Base-by-base conservation (phyloP, 2,797 vertebrate species). In the Danio aesculapii region DNA sequence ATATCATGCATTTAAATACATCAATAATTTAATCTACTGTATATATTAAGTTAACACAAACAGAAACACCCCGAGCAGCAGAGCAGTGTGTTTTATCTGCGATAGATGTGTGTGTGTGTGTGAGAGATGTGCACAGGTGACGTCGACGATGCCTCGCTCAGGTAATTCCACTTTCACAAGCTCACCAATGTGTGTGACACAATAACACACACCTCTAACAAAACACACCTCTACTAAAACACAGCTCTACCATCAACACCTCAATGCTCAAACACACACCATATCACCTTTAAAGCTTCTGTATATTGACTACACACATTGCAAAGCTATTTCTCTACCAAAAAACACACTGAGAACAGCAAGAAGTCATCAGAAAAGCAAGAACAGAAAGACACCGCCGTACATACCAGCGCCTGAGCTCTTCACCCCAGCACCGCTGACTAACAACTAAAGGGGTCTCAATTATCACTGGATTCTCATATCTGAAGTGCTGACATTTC, bases 401-500 rank as follows among this genome's bases (percentile, higher is more conserved):
- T 69, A 79, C 77, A 6, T 79, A 79, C 77, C 77, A 21, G 77
- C 17, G 55, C 16, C 44, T 61, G 12, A 7, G 57, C 71, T 61
- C 71, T 57, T 19, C 6, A 47, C 13, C 59, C 30, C 30, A 30
- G 30, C 30, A 30, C 30, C 30, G 30, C 30, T 30, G 71, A 79
- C 66, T 62, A 46, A 79, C 69, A 62, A 62, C 66, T 79, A 70
- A 79, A 70, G 81, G 88, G 88, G 88, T 85, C 85, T 84, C 6
- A 50, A 84, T 84, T 84, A 83, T 62, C 77, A 55, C 30, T 49
- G 19, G 58, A 67, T 75, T 63, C 17, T 84, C 70, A 71, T 39
- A 67, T 72, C 61, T 83, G 55, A 30, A 84, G 52, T n/a, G 16
- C 77, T 93, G 92, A 93, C 87, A 91, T 90, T 90, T 90, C 79